Conservation (phyloP, 1,140 invertebrate genomes). For the Eupeodes corollae region DNA sequence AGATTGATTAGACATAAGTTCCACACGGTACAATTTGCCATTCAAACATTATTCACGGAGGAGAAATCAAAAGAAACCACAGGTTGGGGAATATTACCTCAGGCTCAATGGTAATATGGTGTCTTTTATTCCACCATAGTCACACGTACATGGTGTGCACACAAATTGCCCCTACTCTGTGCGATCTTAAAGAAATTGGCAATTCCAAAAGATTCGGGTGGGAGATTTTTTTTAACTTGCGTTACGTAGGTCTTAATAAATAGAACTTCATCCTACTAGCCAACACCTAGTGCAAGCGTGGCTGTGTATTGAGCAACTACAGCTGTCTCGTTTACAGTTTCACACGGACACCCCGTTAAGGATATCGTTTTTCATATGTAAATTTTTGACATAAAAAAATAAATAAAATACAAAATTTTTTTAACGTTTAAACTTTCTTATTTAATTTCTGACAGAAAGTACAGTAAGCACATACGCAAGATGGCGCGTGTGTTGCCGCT, state of each 20-base stretch:
- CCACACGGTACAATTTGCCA: too few relatives aligned
- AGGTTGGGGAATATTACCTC: too few relatives aligned
- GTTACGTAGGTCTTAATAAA: constrained; percentile 31
- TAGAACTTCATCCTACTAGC: constrained; percentile 33
- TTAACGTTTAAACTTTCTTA: not conserved
- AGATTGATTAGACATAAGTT: too few relatives aligned
- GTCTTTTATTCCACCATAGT: too few relatives aligned
- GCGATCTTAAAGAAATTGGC: too few relatives aligned
- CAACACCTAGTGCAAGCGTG: constrained; percentile 39
- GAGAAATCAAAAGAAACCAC: too few relatives aligned
- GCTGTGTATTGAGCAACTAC: constrained; percentile 36
- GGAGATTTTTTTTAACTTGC: too few relatives aligned
- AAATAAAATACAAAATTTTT: constrained; percentile 4
- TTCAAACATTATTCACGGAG: too few relatives aligned
- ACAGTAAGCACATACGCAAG: constrained; percentile 15
- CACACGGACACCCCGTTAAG: not conserved
- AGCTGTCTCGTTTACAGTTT: not conserved
- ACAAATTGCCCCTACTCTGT: too few relatives aligned
- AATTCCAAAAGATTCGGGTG: too few relatives aligned
- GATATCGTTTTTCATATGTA: constrained; percentile 1
- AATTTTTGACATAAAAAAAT: not conserved
- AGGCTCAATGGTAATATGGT: too few relatives aligned
- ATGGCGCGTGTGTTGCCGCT: constrained; percentile 33
- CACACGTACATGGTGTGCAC: too few relatives aligned
- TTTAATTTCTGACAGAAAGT: not conserved